Base-by-base conservation (phyloP, 2,888 invertebrate species). In the Amphipyra tragopoginis region DNA sequence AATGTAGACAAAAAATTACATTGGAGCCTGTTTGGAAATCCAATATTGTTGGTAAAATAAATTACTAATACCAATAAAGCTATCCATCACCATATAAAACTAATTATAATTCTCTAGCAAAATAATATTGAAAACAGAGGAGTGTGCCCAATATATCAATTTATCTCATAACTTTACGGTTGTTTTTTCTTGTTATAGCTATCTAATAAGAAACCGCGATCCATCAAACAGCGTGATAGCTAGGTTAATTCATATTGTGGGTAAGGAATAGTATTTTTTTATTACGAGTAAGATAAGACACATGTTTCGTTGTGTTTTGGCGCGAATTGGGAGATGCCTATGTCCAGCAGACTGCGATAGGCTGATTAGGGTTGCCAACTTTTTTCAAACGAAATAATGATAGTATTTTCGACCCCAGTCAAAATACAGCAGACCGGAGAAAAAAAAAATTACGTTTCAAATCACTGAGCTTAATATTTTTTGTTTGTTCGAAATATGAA, bases 181-280 rank as follows among this genome's bases (percentile, higher is more conserved):
- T 52, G 43, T 57, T 66, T 71, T 72, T 51, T 68, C 47, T 57
- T 67, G 58, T 62, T 53, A 50, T 36, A 39, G 14, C 39, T 40
- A 49, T 61, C 61, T 54, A 70, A 66, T 67, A 67, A 72, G 54
- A 65, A 57, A 63, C 72, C 50, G 48, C 54, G 73, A 85, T 85
- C 81, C 74, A 84, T 85, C 84, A 85, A 65, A 74, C 50, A 58
- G 21, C 39, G 44, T 74, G 79, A 82, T 77, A 70, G 21, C n/a
- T n/a, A n/a, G 75, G 71, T 81, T 77, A 59, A 71, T 75, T 78
- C 44, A 66, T 70, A 64, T 65, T 60, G 48, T 60, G 49, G 53
- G 44, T 10, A 52, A 29, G 47, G 21, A 60, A 72, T 65, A 61
- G 0, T 33, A 8, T 26, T 36, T 36, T 54, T 15, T 29, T 51